Evolutionary conservation across 2,888 invertebrate genomes (phyloP), one percentile per base, ranked within the genome.

Genomic region (Dynastes maya): DNA sequence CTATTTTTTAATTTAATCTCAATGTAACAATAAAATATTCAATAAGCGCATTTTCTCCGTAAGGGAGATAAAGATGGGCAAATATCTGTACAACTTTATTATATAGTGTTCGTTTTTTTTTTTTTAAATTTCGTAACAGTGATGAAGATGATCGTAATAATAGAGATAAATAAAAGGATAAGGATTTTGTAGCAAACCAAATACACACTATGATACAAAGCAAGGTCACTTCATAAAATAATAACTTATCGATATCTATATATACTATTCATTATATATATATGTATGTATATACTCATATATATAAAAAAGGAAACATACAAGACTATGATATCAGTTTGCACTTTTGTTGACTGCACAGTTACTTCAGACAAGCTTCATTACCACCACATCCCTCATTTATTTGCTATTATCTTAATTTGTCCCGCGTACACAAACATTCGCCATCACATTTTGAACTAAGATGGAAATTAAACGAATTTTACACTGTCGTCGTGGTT

Each of bases 181-280:
- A 72, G 72, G 72, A 40, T 53, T 68, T 61, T 70, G 64, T 61
- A 72, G 78, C 78, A 63, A 78, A 78, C 72, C 78, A 85, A 86
- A 86, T 85, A 85, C 85, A 86, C 84, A 85, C 89, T 90, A 91
- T 91, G 88, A 89, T 91, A 91, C 90, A 91, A 91, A 91, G 91
- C 91, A 91, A 91, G 91, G 91, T 89, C 91, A 91, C 91, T 91
- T 91, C 90, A 90, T 86, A 90, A 91, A 91, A 77, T 79, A 83
- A 91, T 91, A 91, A 91, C 90, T 91, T 90, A 90, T 87, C 82
- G 88, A 89, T 88, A 87, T 89, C 89, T 90, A 90, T 90, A 84
- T 85, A 83, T 85, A 84, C 79, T 84, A 83, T 84, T 83, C 82
- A 80, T 82, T 82, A 82, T 84, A 83, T 81, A 83, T 81, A 81